phyloP scores from a whole-genome alignment of 2,797 vertebrate genomes.

The Moxostoma hubbsi region DNA sequence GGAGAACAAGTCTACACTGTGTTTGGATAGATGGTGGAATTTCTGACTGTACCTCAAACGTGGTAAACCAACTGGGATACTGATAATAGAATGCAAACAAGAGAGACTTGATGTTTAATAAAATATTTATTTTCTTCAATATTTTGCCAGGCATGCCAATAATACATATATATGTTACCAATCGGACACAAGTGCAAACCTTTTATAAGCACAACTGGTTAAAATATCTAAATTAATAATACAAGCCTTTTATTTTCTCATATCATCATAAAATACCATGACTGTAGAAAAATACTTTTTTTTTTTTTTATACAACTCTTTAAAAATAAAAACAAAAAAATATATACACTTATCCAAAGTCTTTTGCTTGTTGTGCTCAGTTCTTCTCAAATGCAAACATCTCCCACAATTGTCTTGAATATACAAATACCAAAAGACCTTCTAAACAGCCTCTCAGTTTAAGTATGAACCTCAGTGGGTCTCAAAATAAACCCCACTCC shows the following conservation, averaged over 20 bases:
- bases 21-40: neutral
- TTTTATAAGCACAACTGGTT: slow-evolving; percentile 66
- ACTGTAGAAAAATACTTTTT: slow-evolving; percentile 67
- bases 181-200: slow-evolving; percentile 78
- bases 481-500: neutral
- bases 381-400: slow-evolving; percentile 36
- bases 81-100: neutral
- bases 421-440: slow-evolving; percentile 45
- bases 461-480: slow-evolving; percentile 56
- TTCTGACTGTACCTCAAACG: neutral
- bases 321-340: slow-evolving; percentile 44
- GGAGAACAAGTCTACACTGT: too few species aligned
- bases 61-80: neutral
- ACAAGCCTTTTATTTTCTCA: slow-evolving; percentile 61
- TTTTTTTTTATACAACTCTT: slow-evolving; percentile 59
- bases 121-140: slow-evolving; percentile 72
- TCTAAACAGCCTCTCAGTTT: slow-evolving; percentile 8
- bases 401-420: slow-evolving; percentile 40
- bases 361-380: slow-evolving; percentile 46
- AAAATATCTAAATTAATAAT: slow-evolving; percentile 53
- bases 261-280: slow-evolving; percentile 51
- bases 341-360: slow-evolving; percentile 35
- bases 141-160: slow-evolving; percentile 73
- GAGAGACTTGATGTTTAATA: slow-evolving; percentile 61
- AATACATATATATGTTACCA: slow-evolving; percentile 71